Evolutionary conservation across 2,888 invertebrate species (phyloP), one percentile per base, ranked within the genome.

Genomic region (Erynnis tages): DNA sequence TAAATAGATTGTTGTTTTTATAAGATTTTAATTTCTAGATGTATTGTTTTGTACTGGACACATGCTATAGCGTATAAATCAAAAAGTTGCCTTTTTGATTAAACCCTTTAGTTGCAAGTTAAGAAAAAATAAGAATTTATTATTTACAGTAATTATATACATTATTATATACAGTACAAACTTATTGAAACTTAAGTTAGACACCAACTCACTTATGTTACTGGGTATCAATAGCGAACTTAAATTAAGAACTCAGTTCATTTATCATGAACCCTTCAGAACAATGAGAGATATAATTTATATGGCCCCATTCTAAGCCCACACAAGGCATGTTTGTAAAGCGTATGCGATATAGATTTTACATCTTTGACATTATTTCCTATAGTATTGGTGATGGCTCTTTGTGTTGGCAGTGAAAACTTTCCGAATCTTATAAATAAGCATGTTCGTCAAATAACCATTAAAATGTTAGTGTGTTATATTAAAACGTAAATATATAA

Each of bases 191-290:
- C n/a, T 19, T 10, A 37, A 19, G 21, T 21, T 5, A 21, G n/a
- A 27, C 50, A 35, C 30, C 29, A 35, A 19, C 35, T 44, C 25
- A 30, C 19, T 35, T 29, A 13, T 40, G 40, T 70, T 67, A 62
- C 49, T 32, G 8, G 64, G 58, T 61, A 63, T 69, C 65, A 59
- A 70, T 66, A 64, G 54, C 58, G 43, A 57, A 58, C 57, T 63
- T 69, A 69, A 76, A 73, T 76, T 74, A 72, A 74, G 71, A 73
- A 65, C 66, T 67, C 62, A 66, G 73, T 70, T 70, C 76, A 81
- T 81, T 78, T 77, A 79, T 80, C 79, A 81, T 80, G 66, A 67
- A 67, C 69, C 76, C 72, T 76, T 78, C 72, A 69, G 73, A 79
- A 82, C 79, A 81, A 79, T 79, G 71, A 73, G 68, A 60, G 60